A percentile compares a stretch with the other conserved stretches of the same genome.
Evolutionary conservation across 2,888 invertebrate species (phyloP).

Genomic region (Chrysolina americana): DNA sequence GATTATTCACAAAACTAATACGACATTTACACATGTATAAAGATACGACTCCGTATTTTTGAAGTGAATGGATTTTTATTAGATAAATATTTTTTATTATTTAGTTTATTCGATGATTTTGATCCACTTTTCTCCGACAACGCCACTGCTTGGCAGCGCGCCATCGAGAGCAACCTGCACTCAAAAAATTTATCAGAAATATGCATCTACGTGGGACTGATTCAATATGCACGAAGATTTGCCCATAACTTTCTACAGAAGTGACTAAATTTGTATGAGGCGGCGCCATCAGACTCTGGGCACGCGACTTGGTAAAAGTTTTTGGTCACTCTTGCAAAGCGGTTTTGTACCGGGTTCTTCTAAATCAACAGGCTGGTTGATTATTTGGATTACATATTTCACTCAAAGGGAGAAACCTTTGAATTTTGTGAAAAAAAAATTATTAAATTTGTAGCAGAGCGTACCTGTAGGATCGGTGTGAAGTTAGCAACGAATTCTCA

Average conservation of each 20-base stretch:
- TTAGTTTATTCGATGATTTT: not conserved
- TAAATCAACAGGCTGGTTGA: slow-evolving; percentile 6
- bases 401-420: no score
- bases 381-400: not conserved
- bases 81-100: no score
- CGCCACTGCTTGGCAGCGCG: not conserved
- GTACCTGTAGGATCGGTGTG: no score
- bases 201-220: slow-evolving; percentile 18
- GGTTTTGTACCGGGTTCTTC: slow-evolving; percentile 2
- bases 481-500: no score
- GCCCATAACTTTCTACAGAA: slow-evolving; percentile 37
- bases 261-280: slow-evolving; percentile 27
- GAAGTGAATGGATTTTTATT: no score
- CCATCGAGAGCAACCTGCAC: slow-evolving; percentile 7
- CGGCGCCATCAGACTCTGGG: slow-evolving; percentile 33
- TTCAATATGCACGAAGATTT: slow-evolving; percentile 9
- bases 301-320: slow-evolving; percentile 34
- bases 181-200: slow-evolving; percentile 8
- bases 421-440: no score
- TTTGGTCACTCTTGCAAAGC: not conserved
- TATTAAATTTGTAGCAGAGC: no score
- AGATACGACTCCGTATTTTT: no score
- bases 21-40: no score
- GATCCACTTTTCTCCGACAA: not conserved
- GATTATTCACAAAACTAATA: no score